Percentiles rank a stretch among this genome's conserved stretches.
Evolutionary conservation across 2,888 invertebrate species (phyloP).

Genomic region (Drosophila aldrichi): DNA sequence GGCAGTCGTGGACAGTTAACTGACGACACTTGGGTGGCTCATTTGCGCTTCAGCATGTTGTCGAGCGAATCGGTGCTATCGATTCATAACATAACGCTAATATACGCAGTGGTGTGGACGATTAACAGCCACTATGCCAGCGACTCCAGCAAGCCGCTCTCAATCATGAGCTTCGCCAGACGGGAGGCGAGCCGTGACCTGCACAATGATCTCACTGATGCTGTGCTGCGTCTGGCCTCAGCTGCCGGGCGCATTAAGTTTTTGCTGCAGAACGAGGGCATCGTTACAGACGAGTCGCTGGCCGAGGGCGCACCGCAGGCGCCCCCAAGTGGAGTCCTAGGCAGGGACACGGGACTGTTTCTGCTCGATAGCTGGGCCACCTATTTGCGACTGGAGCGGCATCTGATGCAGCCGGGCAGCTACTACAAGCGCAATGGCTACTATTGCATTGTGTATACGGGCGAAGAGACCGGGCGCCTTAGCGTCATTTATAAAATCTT

Average conservation of each 20-base stretch:
- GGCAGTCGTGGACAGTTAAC: neutral
- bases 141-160: conserved; percentile 59
- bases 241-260: conserved; percentile 46
- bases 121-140: conserved; percentile 73
- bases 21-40: conserved; percentile 7
- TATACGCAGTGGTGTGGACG: conserved; percentile 80
- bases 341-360: conserved; percentile 66
- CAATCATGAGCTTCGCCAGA: conserved; percentile 71
- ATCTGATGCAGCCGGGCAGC: conserved; percentile 52
- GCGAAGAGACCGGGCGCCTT: conserved; percentile 57
- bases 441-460: conserved; percentile 80
- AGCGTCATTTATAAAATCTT: conserved; percentile 71
- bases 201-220: conserved; percentile 77
- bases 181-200: conserved; percentile 38
- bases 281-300: conserved; percentile 1
- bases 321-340: conserved; percentile 15
- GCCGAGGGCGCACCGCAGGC: neutral
- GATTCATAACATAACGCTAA: conserved; percentile 70
- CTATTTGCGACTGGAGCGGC: conserved; percentile 64
- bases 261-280: conserved; percentile 40
- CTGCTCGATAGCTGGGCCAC: conserved; percentile 75
- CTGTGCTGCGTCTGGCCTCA: conserved; percentile 30
- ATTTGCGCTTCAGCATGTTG: conserved; percentile 31
- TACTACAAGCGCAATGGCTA: conserved; percentile 73
- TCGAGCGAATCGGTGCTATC: conserved; percentile 13